Percentiles rank a stretch among this genome's conserved stretches.
Evolutionary conservation across 2,113 vertebrate species (phyloP).

Genomic region (Polyodon spathula): DNA sequence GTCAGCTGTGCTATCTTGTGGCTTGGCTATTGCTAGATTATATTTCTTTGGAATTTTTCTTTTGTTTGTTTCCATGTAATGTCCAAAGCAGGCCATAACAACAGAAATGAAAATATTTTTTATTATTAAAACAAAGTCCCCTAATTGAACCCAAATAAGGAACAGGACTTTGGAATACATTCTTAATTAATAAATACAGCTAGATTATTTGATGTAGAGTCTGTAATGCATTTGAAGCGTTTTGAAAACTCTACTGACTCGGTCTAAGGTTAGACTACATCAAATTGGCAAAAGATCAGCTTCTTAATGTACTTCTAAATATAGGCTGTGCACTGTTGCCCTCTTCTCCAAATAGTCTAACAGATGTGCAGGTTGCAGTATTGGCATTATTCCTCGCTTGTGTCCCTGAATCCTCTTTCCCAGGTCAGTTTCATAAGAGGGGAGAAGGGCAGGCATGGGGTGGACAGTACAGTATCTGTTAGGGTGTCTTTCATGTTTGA

Average conservation of each 20-base stretch:
- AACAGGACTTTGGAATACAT: no score
- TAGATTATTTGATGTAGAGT: no score
- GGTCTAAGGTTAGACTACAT: constrained; percentile 17
- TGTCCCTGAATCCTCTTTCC: constrained; percentile 14
- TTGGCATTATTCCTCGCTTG: constrained; percentile 24
- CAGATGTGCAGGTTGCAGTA: constrained; percentile 16
- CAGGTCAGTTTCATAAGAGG: background rate
- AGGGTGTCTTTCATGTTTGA: background rate
- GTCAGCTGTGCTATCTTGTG: no score
- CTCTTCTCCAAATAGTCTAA: background rate
- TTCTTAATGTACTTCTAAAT: constrained; percentile 21
- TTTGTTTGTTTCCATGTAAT: no score
- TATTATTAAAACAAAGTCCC: no score
- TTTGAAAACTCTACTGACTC: constrained; percentile 15
- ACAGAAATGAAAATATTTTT: no score
- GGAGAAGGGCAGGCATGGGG: background rate
- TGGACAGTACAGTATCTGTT: background rate
- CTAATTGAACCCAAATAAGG: no score
- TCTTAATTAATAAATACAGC: no score
- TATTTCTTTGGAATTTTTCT: no score
- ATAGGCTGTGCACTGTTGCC: constrained; percentile 14
- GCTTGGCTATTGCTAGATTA: no score
- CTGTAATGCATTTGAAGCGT: no score
- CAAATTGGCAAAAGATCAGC: constrained; percentile 11
- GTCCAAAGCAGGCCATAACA: no score